Evolutionary conservation across 1,140 invertebrate genomes (phyloP).

Genomic region (Zaprionus nigranus): DNA sequence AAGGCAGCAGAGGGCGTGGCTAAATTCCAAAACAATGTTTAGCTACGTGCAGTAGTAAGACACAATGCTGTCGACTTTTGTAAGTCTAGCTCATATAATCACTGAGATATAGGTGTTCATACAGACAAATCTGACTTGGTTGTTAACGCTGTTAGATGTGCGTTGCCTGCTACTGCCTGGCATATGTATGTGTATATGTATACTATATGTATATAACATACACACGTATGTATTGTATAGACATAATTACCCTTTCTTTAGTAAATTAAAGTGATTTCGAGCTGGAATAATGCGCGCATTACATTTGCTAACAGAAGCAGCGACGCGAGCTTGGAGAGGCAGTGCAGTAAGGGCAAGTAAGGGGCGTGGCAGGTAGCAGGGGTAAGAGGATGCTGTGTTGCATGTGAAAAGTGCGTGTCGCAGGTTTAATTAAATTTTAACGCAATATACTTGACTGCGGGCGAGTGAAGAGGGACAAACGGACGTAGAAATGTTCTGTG

Average conservation of each 20-base stretch:
- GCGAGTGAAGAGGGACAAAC: neutral
- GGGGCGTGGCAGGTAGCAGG: neutral
- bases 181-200: neutral
- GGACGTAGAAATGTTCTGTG: neutral
- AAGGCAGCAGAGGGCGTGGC: no score
- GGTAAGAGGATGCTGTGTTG: neutral
- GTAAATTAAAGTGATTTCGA: neutral
- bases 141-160: no score
- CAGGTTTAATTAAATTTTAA: constrained; percentile 69
- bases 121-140: no score
- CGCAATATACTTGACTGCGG: constrained; percentile 54
- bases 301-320: constrained; percentile 6
- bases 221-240: no score
- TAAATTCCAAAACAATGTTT: no score
- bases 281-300: neutral
- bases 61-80: no score
- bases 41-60: no score
- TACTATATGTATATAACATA: no score
- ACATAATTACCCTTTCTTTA: no score
- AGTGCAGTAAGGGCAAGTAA: neutral
- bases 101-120: no score
- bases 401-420: constrained; percentile 44
- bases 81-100: no score
- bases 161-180: neutral
- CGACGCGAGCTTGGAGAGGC: neutral